Conservation (phyloP, 2,113 vertebrate species). For the Odocoileus virginianus region DNA sequence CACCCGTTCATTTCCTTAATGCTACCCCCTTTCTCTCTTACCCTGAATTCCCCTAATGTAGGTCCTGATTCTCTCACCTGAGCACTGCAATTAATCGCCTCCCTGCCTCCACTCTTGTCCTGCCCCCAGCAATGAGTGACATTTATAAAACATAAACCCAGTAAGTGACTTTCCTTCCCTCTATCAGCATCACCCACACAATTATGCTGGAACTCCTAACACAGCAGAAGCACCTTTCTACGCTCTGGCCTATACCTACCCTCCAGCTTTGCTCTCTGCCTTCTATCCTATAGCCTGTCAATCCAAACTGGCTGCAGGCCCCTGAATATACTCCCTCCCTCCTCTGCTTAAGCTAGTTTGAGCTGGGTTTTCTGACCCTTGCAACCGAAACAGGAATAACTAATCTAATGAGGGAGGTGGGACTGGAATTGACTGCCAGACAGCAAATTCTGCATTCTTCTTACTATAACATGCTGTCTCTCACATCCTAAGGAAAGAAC, state of each 20-base stretch:
- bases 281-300: background rate
- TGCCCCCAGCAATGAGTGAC: background rate
- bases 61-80: background rate
- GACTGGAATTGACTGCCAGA: background rate
- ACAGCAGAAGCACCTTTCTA: background rate
- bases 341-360: background rate
- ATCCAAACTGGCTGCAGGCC: background rate
- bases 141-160: conserved; percentile 4
- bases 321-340: background rate
- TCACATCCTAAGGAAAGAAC: background rate
- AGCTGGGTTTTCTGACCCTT: conserved; percentile 10
- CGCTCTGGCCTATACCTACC: background rate
- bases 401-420: background rate
- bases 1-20: background rate
- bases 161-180: background rate
- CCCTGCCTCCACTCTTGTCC: background rate
- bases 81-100: background rate
- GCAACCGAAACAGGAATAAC: background rate
- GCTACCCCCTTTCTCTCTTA: background rate
- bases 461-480: background rate
- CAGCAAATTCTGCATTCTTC: background rate
- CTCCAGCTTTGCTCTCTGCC: background rate
- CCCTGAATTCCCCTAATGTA: background rate
- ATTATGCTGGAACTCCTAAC: background rate
- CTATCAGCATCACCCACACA: background rate